Percentiles rank a stretch among this genome's conserved stretches.
phyloP scores from a whole-genome alignment of 2,113 vertebrate species.

The Protobothrops flavoviridis region DNA sequence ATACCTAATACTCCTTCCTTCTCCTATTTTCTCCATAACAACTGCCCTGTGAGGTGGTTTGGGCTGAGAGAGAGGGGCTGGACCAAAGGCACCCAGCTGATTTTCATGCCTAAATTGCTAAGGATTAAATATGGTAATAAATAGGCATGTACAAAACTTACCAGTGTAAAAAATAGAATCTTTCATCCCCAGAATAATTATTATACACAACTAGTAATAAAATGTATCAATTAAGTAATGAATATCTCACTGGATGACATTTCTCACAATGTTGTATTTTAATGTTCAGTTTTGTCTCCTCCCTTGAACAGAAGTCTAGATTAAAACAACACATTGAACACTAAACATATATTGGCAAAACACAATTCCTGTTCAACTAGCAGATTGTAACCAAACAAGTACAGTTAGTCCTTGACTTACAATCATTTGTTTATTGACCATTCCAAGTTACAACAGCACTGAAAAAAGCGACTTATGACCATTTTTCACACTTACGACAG shows the following conservation, averaged over 20 bases:
- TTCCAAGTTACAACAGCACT: neutral
- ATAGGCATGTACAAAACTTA: neutral
- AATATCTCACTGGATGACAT: neutral
- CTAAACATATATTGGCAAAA: neutral
- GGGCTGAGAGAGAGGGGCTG: neutral
- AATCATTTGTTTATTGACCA: neutral
- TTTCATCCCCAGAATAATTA: neutral
- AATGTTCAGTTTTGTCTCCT: neutral
- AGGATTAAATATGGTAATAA: neutral
- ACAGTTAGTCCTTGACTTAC: neutral
- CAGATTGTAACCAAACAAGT: neutral
- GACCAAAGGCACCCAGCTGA: neutral
- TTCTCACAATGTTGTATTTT: neutral
- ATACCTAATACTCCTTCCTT: neutral
- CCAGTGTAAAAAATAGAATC: neutral
- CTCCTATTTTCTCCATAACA: neutral
- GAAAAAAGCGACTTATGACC: neutral
- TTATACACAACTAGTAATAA: neutral
- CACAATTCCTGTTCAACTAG: neutral
- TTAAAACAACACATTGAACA: neutral
- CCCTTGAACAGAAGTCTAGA: neutral
- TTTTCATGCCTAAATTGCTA: neutral
- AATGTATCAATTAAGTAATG: neutral
- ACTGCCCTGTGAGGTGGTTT: neutral
- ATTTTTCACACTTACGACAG: neutral